Conservation (phyloP, 1,140 invertebrate genomes). For the Daktulosphaira vitifoliae region DNA sequence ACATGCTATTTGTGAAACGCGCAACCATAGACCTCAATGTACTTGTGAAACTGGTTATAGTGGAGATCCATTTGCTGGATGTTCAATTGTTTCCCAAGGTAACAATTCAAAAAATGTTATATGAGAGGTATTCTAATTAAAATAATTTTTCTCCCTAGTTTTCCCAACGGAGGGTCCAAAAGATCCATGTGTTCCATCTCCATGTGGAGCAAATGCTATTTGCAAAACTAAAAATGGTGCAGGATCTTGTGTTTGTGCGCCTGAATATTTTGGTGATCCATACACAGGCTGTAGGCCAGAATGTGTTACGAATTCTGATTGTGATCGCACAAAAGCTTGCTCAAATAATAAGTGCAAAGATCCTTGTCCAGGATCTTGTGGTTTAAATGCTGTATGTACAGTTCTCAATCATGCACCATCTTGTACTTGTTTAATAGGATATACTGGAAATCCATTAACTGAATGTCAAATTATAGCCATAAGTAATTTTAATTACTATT, state of each 20-base stretch:
- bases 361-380: slow-evolving; percentile 66
- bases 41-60: slow-evolving; percentile 66
- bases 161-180: slow-evolving; percentile 44
- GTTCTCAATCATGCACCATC: slow-evolving; percentile 60
- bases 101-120: not conserved
- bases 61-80: slow-evolving; percentile 75
- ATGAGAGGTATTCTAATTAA: not conserved
- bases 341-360: slow-evolving; percentile 64
- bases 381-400: slow-evolving; percentile 59
- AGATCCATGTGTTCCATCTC: slow-evolving; percentile 58
- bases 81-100: slow-evolving; percentile 46
- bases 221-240: slow-evolving; percentile 65
- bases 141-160: slow-evolving; percentile 48
- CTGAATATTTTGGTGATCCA: slow-evolving; percentile 59
- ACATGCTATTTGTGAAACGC: slow-evolving; percentile 68
- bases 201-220: slow-evolving; percentile 64
- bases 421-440: slow-evolving; percentile 54
- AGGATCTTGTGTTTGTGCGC: slow-evolving; percentile 59
- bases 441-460: slow-evolving; percentile 57
- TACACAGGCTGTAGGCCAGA: slow-evolving; percentile 51
- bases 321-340: slow-evolving; percentile 57
- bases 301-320: slow-evolving; percentile 63
- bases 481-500: slow-evolving; percentile 29
- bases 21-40: slow-evolving; percentile 72
- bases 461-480: slow-evolving; percentile 45